Base-by-base conservation (phyloP, 2,113 vertebrate genomes). In the Labrus mixtus region DNA sequence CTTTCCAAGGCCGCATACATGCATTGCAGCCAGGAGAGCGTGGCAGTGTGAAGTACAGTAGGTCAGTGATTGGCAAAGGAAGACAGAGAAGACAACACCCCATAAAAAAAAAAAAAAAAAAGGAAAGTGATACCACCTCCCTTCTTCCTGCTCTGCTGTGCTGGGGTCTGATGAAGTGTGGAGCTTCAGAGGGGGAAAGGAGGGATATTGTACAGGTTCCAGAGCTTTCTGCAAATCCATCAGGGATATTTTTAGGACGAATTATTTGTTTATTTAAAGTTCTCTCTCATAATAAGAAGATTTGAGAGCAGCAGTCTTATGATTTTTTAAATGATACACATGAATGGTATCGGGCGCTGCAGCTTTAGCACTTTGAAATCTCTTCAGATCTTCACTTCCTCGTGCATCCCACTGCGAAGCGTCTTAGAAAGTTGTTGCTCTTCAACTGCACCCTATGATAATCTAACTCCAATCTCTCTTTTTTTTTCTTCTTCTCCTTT, bases 401-500 rank as follows among this genome's bases (percentile, higher is more conserved):
- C 37, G 54, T 59, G 68, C 41, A 19, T 43, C 79, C 20, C 54
- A 19, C 43, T 77, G 46, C 71, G 22, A 80, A 82, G 66, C 76
- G 59, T 68, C 36, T 81, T 57, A 29, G 36, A 81, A 82, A 82
- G 71, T 86, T 87, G 71, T 79, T 78, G 62, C 61, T n/a, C n/a
- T n/a, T n/a, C n/a, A n/a, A 50, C 10, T 51, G 54, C 37, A 12
- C 17, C 33, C 41, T 20, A 46, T 78, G 51, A 8, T 67, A 69
- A 87, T 79, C 87, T 86, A 73, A 87, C 80, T 73, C 59, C 61
- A 51, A 16, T 69, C 22, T 85, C n/a, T 86, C 68, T 33, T 58
- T 56, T 68, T 22, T 68, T 39, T 23, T 8, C 8, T 56, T 68
- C 22, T 68, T 39, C 43, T 8, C 8, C 25, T 36, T 29, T 15